Conservation (phyloP, 2,888 invertebrate species). For the Patella caerulea region DNA sequence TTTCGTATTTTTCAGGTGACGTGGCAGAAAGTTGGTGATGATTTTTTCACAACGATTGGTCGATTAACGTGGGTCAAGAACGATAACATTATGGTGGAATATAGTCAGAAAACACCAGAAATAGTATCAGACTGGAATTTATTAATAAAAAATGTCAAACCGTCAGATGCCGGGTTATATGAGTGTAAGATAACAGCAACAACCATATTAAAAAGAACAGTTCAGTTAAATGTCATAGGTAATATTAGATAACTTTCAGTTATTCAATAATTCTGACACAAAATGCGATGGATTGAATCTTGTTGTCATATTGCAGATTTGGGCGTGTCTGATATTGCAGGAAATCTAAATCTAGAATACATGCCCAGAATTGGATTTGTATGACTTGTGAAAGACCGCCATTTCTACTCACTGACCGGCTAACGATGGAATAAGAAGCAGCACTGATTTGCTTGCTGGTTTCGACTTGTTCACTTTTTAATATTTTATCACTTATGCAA, state of each 20-base stretch:
- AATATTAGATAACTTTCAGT: conserved; percentile 18
- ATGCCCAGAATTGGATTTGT: too few species aligned
- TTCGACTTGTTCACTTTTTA: too few species aligned
- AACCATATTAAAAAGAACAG: conserved; percentile 43
- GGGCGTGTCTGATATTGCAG: not conserved
- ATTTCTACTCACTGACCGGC: too few species aligned
- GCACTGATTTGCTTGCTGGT: too few species aligned
- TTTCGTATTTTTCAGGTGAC: conserved; percentile 42
- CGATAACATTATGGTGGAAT: conserved; percentile 44
- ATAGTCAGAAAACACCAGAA: conserved; percentile 35
- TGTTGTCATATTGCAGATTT: not conserved
- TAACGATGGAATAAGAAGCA: too few species aligned
- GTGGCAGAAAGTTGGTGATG: conserved; percentile 50
- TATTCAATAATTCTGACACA: not conserved
- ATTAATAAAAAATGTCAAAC: conserved; percentile 46
- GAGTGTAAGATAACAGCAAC: conserved; percentile 53
- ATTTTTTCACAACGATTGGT: conserved; percentile 53
- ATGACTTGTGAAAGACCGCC: too few species aligned
- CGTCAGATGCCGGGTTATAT: conserved; percentile 49
- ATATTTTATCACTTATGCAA: too few species aligned
- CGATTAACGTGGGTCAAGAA: conserved; percentile 51
- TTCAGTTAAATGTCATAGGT: conserved; percentile 51
- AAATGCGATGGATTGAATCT: too few species aligned
- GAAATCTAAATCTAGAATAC: not conserved
- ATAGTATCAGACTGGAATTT: conserved; percentile 48